Base-by-base conservation (phyloP, 1,140 invertebrate genomes). In the Drosophila simulans region DNA sequence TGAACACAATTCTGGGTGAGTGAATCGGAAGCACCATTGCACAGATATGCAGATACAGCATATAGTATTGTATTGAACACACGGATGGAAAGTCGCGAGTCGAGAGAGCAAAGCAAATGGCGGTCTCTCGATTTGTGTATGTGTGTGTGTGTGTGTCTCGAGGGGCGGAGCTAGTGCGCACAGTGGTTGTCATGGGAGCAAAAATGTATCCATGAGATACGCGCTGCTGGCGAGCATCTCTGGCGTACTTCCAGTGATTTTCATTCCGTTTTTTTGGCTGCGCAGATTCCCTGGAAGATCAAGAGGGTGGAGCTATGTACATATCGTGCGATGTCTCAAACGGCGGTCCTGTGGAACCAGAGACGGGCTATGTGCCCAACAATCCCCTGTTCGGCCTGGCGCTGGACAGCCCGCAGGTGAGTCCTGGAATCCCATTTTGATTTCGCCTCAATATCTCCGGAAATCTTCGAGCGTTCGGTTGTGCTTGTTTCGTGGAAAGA, bases 241-340 rank as follows among this genome's bases (percentile, higher is more conserved):
- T 40, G 39, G 12, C 45, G 15, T 0, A 27, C 22, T 54, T 80
- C 58, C 73, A 60, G 54, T 52, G 49, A 31, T 3, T 13, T 46
- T 48, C 45, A 53, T 22, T 0, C 20, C n/a, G 15, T 4, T 46
- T 37, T 39, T 45, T 53, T 57, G 42, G 48, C 69, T 85, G 81
- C 80, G 91, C 80, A 92, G 91, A 92, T 92, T 92, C 91, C 78
- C 89, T 92, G 91, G 91, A 92, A 92, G 89, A 92, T 83, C 90
- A 92, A 91, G 91, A 92, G 90, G 92, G 92, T 92, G 92, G 92
- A 92, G 92, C 92, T 91, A 92, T 92, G 92, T 92, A 92, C 89
- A 92, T 92, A 91, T 92, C 91, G 82, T 92, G 91, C 84, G 91
- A 92, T 90, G 91, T 92, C 80, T 90, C 91, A 91, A 92, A 91